Evolutionary conservation across 2,797 vertebrate genomes (phyloP).

Genomic region (Schizopygopsis malacanthus): DNA sequence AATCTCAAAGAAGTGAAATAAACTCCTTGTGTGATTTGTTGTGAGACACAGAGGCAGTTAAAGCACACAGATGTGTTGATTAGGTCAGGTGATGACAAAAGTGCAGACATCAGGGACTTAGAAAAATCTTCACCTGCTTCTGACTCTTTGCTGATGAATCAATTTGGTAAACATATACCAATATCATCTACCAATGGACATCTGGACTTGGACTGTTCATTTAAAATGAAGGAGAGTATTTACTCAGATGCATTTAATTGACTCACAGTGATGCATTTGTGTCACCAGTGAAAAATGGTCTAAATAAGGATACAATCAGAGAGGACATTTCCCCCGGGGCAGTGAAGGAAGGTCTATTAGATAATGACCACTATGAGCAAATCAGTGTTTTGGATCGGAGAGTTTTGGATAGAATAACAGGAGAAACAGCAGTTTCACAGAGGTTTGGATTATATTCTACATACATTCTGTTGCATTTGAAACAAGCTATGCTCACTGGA

Average conservation of each 20-base stretch:
- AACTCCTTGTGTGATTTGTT: neutral
- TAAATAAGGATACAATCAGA: neutral
- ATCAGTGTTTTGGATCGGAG: neutral
- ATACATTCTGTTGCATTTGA: neutral
- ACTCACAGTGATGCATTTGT: constrained; percentile 1
- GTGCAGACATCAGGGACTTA: neutral
- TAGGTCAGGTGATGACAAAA: neutral
- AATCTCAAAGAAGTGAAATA: neutral
- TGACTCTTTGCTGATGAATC: neutral
- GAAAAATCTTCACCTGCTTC: neutral
- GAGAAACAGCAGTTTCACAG: neutral
- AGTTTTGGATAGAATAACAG: neutral
- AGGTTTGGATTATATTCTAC: constrained; percentile 7
- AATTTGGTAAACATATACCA: neutral
- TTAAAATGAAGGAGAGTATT: constrained; percentile 10
- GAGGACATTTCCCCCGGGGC: neutral
- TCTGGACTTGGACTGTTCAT: neutral
- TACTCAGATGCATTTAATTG: neutral
- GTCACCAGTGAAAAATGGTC: neutral
- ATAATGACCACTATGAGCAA: neutral
- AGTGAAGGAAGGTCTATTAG: neutral
- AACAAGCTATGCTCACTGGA: neutral
- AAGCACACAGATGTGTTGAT: neutral
- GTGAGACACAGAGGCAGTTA: neutral
- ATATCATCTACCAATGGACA: neutral